phyloP scores from a whole-genome alignment of 2,888 invertebrate species.

The Tachina lurida region DNA sequence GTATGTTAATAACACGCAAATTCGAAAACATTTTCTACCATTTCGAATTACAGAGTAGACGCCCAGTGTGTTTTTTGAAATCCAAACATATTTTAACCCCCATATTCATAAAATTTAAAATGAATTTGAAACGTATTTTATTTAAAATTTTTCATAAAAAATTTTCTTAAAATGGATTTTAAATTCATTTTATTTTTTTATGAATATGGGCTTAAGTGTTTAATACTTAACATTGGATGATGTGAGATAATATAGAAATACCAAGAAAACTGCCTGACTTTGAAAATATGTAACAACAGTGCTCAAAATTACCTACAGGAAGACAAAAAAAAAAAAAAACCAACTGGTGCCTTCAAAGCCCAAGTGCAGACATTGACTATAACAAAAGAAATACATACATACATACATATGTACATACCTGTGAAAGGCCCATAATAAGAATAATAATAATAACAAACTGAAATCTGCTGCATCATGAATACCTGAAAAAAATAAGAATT shows the following conservation, averaged over 20 bases:
- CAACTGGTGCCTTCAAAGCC: neutral
- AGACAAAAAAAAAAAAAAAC: slow-evolving; percentile 8
- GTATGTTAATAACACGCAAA: too few species aligned
- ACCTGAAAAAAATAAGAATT: neutral
- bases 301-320: neutral
- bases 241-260: too few species aligned
- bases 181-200: too few species aligned
- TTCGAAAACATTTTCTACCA: too few species aligned
- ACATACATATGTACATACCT: slow-evolving; percentile 3
- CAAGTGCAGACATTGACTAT: neutral
- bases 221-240: neutral
- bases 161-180: too few species aligned
- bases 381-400: slow-evolving; percentile 13
- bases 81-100: neutral
- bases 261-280: too few species aligned
- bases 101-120: too few species aligned
- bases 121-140: too few species aligned
- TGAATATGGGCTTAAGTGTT: too few species aligned
- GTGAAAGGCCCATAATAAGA: slow-evolving; percentile 43
- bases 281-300: neutral
- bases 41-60: too few species aligned
- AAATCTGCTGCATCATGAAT: slow-evolving; percentile 9
- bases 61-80: neutral
- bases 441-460: slow-evolving; percentile 36
- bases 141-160: too few species aligned